These are phyloP conservation scores for Pleuronectes platessa DNA, from an alignment of 2,113 vertebrate genomes.

Conservation along the genomic window DNA sequence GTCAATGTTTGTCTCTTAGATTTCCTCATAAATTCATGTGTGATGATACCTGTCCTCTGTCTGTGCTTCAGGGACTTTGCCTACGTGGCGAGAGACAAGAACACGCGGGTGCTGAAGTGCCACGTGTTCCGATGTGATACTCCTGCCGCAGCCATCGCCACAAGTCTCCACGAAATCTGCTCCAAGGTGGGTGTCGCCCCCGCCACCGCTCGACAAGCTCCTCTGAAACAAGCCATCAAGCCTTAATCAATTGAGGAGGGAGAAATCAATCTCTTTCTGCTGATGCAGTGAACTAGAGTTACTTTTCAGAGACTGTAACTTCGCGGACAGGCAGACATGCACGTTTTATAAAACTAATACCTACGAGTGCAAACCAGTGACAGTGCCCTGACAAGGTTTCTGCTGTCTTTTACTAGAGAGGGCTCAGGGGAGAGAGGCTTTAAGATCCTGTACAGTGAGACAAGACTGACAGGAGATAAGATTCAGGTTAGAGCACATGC, in stretches of 20 bases:
- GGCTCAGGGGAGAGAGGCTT: conserved; percentile 4
- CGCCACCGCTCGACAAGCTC: conserved; percentile 1
- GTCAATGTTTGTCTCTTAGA: background rate
- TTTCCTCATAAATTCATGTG: background rate
- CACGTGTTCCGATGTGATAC: conserved; percentile 99
- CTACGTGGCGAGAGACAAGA: conserved; percentile 96
- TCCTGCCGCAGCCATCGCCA: conserved; percentile 95
- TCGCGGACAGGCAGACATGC: background rate
- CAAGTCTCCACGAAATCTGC: conserved; percentile 97
- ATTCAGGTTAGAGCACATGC: conserved; percentile 10
- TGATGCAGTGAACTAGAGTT: conserved; percentile 6
- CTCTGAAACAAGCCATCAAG: conserved; percentile 21
- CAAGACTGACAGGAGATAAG: conserved; percentile 14
- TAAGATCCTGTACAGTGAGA: conserved; percentile 13
- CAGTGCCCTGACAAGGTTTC: conserved; percentile 8
- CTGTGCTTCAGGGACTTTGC: conserved; percentile 90
- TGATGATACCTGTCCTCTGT: conserved; percentile 7
- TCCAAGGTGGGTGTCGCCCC: conserved; percentile 87
- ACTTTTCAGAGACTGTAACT: conserved; percentile 1
- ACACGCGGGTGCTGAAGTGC: conserved; percentile 96
- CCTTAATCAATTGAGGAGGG: conserved; percentile 24
- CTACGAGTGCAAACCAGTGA: background rate
- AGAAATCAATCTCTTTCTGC: background rate
- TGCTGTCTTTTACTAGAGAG: conserved; percentile 8
- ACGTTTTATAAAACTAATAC: conserved; percentile 1